A percentile compares a stretch with the other conserved stretches of the same genome.
Conservation (phyloP, 2,888 invertebrate species). For the Dimorphilus gyrociliatus region DNA sequence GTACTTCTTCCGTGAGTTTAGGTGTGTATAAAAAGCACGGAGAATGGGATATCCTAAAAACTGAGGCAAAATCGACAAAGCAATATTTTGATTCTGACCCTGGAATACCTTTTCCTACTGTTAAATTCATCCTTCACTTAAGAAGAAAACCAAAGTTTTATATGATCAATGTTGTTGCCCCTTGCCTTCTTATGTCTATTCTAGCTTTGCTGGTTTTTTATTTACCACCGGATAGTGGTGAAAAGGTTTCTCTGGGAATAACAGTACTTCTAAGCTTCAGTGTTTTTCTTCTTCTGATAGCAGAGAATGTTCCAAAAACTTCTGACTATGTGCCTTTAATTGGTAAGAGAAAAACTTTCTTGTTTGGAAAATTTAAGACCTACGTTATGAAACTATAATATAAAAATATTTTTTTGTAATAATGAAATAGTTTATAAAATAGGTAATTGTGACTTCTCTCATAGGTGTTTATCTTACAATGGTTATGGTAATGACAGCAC, state of each 20-base stretch:
- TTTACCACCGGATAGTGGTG: constrained; percentile 21
- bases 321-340: constrained; percentile 20
- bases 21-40: constrained; percentile 15
- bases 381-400: too few species aligned
- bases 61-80: constrained; percentile 9
- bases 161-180: constrained; percentile 20
- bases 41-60: constrained; percentile 16
- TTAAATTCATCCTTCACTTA: constrained; percentile 14
- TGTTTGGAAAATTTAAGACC: too few species aligned
- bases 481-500: constrained; percentile 38
- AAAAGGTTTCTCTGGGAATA: constrained; percentile 23
- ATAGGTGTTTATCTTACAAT: constrained; percentile 38
- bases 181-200: constrained; percentile 20
- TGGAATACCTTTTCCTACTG: constrained; percentile 14
- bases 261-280: constrained; percentile 23
- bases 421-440: too few species aligned
- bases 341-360: too few species aligned
- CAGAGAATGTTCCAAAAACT: constrained; percentile 20
- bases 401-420: too few species aligned
- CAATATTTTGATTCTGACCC: constrained; percentile 13
- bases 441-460: too few species aligned
- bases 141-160: constrained; percentile 15
- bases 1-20: constrained; percentile 4
- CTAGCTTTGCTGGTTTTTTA: constrained; percentile 20
- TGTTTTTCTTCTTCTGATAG: constrained; percentile 22